A percentile compares a stretch with the other conserved stretches of the same genome.
Conservation (phyloP, 2,113 vertebrate species). For the Rhinolophus ferrumequinum region DNA sequence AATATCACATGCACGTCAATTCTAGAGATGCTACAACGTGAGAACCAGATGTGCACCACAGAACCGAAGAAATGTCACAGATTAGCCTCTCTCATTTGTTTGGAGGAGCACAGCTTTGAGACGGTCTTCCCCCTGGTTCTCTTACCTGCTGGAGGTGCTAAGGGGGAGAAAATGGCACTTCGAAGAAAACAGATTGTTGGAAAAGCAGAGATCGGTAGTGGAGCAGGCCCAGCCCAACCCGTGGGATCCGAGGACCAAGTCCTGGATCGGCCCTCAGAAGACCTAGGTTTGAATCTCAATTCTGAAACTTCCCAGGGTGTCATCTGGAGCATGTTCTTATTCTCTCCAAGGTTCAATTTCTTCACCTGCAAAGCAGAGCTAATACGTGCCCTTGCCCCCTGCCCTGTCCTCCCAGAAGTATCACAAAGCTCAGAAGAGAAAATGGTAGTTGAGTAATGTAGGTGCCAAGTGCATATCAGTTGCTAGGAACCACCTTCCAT, state of each 20-base stretch:
- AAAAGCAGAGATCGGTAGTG: neutral
- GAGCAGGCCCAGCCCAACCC: neutral
- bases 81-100: neutral
- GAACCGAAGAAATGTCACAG: neutral
- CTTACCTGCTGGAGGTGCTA: neutral
- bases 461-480: neutral
- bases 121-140: neutral
- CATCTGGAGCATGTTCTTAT: neutral
- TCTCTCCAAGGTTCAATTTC: neutral
- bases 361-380: neutral
- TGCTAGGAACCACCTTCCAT: neutral
- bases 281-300: neutral
- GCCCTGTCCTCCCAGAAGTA: neutral
- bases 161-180: neutral
- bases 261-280: neutral
- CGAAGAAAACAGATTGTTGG: neutral
- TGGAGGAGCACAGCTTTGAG: neutral
- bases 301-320: neutral
- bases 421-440: neutral
- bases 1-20: neutral
- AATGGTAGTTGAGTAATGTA: neutral
- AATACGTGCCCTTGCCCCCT: too few relatives aligned
- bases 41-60: neutral
- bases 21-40: neutral
- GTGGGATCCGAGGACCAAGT: neutral